Base-by-base conservation (phyloP, 2,888 invertebrate species). In the Dicranocentrus wangi region DNA sequence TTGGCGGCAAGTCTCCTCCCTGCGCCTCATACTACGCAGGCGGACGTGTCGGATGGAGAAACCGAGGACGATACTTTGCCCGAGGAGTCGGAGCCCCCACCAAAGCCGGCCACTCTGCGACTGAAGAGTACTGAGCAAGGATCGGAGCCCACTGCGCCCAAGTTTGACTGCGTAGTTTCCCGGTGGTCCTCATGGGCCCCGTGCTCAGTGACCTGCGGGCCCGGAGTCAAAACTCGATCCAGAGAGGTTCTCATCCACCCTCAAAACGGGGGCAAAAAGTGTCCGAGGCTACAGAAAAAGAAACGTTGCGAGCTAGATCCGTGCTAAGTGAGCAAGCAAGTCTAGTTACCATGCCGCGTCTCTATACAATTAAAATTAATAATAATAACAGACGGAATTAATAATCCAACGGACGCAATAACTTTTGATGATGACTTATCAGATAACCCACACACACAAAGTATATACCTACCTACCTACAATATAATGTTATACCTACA, bases 121-220 rank as follows among this genome's bases (percentile, higher is more conserved):
- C 47, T 61, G 8, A 43, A 43, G 1, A 15, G 60, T 8, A 17
- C 21, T 21, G 13, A 42, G 43, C 2, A 43, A 7, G 8, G 60
- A 2, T 8, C 21, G 32, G 13, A 42, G 43, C 2, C 23, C 2
- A 32, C 19, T n/a, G 63, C 43, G 1, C 17, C 53, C 0, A 28
- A 7, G 17, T 58, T 13, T 42, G 75, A 79, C 27, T 91, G 92
- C 60, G 94, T 94, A 77, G 93, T 95, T 15, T 94, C 94, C 0
- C 92, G 92, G 71, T 98, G 97, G 97, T 93, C 94, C 77, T 93
- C 94, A 85, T 97, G 97, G 97, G 95, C 95, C 75, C 94, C 96
- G 0, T 97, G 97, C 90, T 94, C 95, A 66, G 94, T 93, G 0
- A 92, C 94, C 8, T 98, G 97, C 88, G 97, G 96, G 0, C 92